Evolutionary conservation across 2,888 invertebrate species (phyloP), one percentile per base, ranked within the genome.

Genomic region (Leptinotarsa tumamoca): DNA sequence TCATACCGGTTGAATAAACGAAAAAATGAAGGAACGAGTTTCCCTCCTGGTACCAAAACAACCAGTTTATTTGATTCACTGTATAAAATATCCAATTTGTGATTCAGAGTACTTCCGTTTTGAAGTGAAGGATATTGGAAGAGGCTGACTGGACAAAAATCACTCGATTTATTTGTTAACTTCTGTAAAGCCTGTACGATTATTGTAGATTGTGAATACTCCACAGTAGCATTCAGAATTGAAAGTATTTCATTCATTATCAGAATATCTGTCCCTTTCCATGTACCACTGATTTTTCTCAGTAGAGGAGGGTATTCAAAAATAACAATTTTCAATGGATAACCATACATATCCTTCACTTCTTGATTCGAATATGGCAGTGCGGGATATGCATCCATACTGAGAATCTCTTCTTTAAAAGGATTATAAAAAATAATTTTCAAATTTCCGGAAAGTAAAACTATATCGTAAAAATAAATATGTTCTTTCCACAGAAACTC

Each of bases 211-310:
- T 63, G 33, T 17, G 17, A 15, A 63, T 33, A 43, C n/a, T 63
- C n/a, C 17, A 33, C 69, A 70, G 76, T 71, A 73, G 73, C 80
- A 74, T 75, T 63, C 51, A 66, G 50, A 51, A 52, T 50, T 13
- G 67, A 54, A 71, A 63, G 21, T 70, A 77, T 72, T 77, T 74
- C 27, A 50, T 68, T 68, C 63, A 63, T 63, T n/a, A 33, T 2
- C 63, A 33, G 5, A 13, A 63, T 7, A 43, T 63, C 63, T n/a
- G 10, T 33, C 10, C 63, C 63, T 27, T 3, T 7, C 63, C 63
- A 63, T 43, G 27, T n/a, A 10, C 14, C 43, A 14, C 15, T 43
- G 43, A 63, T n/a, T 43, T 63, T 43, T 10, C 18, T 27, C 27
- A 63, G 0, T 63, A 14, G 10, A 5, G 63, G 63, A 4, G 63